These are phyloP conservation scores for Troides oblongomaculatus DNA, from an alignment of 2,888 invertebrate species.

Conservation along the genomic window DNA sequence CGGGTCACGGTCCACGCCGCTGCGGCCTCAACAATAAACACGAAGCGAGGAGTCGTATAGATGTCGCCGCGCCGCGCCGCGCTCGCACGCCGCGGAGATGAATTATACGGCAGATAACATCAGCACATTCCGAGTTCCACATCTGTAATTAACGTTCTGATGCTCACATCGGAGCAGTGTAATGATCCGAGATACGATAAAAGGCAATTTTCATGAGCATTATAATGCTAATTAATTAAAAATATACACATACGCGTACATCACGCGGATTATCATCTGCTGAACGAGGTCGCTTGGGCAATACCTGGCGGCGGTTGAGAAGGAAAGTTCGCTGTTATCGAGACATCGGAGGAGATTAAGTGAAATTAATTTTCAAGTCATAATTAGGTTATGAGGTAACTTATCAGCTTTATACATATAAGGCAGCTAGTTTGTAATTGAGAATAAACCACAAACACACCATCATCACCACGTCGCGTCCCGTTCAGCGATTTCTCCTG, in stretches of 20 bases:
- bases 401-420: no score
- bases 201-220: slow-evolving; percentile 12
- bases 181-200: slow-evolving; percentile 23
- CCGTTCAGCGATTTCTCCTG: no score
- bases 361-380: no score
- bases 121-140: slow-evolving; percentile 17
- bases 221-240: slow-evolving; percentile 19
- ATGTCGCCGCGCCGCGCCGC: slow-evolving; percentile 14
- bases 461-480: no score
- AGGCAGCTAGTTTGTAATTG: no score
- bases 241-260: neutral
- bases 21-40: slow-evolving; percentile 15
- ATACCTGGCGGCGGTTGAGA: slow-evolving; percentile 1
- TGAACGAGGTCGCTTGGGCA: slow-evolving; percentile 13
- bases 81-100: slow-evolving; percentile 14
- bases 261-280: slow-evolving; percentile 16
- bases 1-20: slow-evolving; percentile 10
- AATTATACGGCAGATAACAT: slow-evolving; percentile 25
- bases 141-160: slow-evolving; percentile 22
- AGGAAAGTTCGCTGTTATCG: neutral
- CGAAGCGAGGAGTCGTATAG: slow-evolving; percentile 8
- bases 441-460: no score
- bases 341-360: no score
- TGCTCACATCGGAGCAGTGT: slow-evolving; percentile 1
- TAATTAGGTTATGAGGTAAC: no score